Evolutionary conservation across 1,140 invertebrate species (phyloP).

Genomic region (Cotesia typhae): DNA sequence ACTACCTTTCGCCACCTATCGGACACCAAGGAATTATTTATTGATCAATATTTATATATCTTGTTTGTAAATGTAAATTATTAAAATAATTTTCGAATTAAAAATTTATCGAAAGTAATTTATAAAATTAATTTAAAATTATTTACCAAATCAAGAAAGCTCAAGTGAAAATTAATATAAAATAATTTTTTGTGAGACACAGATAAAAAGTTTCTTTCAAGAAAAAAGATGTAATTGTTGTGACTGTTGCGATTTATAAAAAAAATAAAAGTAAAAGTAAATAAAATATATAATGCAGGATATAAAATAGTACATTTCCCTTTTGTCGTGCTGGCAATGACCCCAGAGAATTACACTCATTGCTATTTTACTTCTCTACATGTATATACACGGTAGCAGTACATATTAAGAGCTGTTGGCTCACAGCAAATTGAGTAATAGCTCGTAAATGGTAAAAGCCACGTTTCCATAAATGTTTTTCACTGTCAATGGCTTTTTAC

Average conservation of each 20-base stretch:
- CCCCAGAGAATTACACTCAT: conserved; percentile 38
- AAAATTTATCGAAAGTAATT: too few species aligned
- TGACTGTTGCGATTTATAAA: neutral
- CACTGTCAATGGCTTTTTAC: conserved; percentile 58
- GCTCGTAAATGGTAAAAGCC: conserved; percentile 60
- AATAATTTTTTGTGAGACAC: too few species aligned
- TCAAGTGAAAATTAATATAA: too few species aligned
- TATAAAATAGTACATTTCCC: conserved; percentile 22
- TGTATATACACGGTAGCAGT: neutral
- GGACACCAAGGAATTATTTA: too few species aligned
- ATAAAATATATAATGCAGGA: neutral
- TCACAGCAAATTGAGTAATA: conserved; percentile 59
- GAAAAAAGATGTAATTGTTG: too few species aligned
- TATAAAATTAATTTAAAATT: too few species aligned
- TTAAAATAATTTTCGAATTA: too few species aligned
- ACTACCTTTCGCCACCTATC: too few species aligned
- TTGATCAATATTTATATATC: too few species aligned
- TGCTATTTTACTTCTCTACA: conserved; percentile 5
- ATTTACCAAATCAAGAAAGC: too few species aligned
- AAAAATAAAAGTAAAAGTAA: neutral
- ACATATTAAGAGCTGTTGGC: conserved; percentile 18
- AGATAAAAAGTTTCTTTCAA: too few species aligned
- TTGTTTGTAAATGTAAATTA: too few species aligned
- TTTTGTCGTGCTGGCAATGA: conserved; percentile 46
- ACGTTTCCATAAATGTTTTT: conserved; percentile 63